Conservation (phyloP, 2,888 invertebrate species). For the Vandiemenella viatica region DNA sequence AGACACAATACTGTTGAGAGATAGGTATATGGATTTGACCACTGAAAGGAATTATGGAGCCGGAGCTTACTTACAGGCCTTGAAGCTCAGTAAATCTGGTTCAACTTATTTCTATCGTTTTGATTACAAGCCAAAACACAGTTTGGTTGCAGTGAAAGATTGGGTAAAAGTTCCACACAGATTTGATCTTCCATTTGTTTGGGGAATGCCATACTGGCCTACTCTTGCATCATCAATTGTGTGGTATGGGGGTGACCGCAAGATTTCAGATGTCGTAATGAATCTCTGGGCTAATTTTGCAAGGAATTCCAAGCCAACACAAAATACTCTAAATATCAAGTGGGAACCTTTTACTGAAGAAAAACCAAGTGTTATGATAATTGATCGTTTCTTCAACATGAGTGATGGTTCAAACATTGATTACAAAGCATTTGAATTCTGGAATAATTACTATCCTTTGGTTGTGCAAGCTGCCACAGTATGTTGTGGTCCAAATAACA, state of each 20-base stretch:
- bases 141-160: constrained; percentile 40
- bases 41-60: constrained; percentile 62
- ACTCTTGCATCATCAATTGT: constrained; percentile 31
- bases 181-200: constrained; percentile 65
- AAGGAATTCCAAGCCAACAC: constrained; percentile 47
- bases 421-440: constrained; percentile 64
- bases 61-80: constrained; percentile 42
- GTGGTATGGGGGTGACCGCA: constrained; percentile 65
- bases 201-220: constrained; percentile 63
- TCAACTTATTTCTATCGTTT: constrained; percentile 55
- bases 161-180: constrained; percentile 72
- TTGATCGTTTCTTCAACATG: constrained; percentile 65
- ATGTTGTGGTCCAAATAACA: constrained; percentile 41
- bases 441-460: constrained; percentile 71
- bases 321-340: constrained; percentile 52
- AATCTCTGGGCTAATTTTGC: constrained; percentile 66
- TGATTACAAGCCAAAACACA: constrained; percentile 32
- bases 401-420: constrained; percentile 49
- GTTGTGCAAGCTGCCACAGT: constrained; percentile 54
- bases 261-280: constrained; percentile 66
- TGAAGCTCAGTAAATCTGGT: constrained; percentile 5
- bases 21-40: constrained; percentile 52
- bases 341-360: constrained; percentile 57
- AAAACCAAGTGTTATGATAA: constrained; percentile 53
- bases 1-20: constrained; percentile 43